Base-by-base conservation (phyloP, 2,797 vertebrate genomes). In the Lepus oiostolus region DNA sequence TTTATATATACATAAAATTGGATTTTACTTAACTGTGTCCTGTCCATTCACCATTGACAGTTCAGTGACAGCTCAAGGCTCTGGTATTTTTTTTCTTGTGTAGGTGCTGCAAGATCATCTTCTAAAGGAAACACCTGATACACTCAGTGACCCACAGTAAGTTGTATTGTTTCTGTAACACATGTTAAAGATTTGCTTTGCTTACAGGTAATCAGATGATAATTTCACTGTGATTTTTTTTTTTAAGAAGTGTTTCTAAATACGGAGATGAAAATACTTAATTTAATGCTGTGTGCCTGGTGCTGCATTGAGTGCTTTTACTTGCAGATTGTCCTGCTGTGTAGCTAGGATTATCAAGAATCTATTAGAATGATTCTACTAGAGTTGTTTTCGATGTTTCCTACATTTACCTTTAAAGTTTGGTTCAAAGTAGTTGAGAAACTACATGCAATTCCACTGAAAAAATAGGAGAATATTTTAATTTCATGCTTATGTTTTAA, bases 71-170 rank as follows among this genome's bases (percentile, higher is more conserved):
- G 88, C 92, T 94, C n/a, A 94, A 76, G 70, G 35, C 30, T 72
- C 19, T 60, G 42, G 12, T 50, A 5, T 74, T 86, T 84, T 90
- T 89, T 30, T 38, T 63, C 4, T 14, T 32, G 58, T 92, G 12
- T 95, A 99, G 99, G 99, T 99, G 7, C 98, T 99, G 90, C 99
- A 99, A 83, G 99, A 99, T 98, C 98, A 99, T 97, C 98, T 99
- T 97, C 94, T 99, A 89, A 99, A 99, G 95, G 99, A 99, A 98
- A 99, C 99, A 0, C 98, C 99, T 0, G 99, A 99, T 96, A 99
- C 99, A 0, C 98, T 99, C 90, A 99, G 99, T 93, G 99, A 99
- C 96, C 98, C 99, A 60, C 99, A 99, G 99, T 99, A 99, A 97
- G 99, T 98, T 19, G 11, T 30, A 0, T 28, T 85, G 4, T 87